Percentiles rank a stretch among this genome's conserved stretches.
phyloP scores from a whole-genome alignment of 64 coral and sea anemone genomes.

The Pachyseris speciosa region DNA sequence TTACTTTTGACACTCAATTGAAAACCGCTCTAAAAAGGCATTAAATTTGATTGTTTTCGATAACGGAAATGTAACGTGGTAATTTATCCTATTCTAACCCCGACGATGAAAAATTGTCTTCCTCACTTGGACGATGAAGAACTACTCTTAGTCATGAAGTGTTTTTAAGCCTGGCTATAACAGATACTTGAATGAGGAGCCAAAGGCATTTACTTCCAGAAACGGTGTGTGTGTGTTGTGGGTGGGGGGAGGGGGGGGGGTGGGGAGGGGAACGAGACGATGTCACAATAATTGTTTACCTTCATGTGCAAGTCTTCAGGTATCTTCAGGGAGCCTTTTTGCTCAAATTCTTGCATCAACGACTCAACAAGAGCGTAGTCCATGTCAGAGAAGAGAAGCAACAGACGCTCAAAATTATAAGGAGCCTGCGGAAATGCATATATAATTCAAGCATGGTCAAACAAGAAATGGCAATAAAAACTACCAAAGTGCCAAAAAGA shows the following conservation, averaged over 20 bases:
- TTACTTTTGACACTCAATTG: too few relatives aligned
- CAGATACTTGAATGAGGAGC: too few relatives aligned
- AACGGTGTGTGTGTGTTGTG: neutral
- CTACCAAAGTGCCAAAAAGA: neutral
- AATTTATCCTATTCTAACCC: too few relatives aligned
- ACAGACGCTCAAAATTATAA: conserved; percentile 89
- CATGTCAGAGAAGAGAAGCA: conserved; percentile 70
- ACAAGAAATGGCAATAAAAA: neutral
- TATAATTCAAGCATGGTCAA: neutral
- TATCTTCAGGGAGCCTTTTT: conserved; percentile 45
- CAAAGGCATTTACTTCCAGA: too few relatives aligned
- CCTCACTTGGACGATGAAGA: too few relatives aligned
- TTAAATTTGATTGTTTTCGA: too few relatives aligned
- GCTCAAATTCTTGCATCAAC: conserved; percentile 79
- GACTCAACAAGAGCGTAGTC: conserved; percentile 68
- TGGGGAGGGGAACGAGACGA: neutral
- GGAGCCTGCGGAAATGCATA: conserved; percentile 54
- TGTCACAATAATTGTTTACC: conserved; percentile 12
- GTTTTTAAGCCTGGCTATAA: too few relatives aligned
- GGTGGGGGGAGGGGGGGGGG: neutral
- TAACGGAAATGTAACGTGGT: too few relatives aligned
- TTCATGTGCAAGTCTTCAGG: conserved; percentile 37
- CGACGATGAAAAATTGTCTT: too few relatives aligned
- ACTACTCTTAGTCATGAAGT: too few relatives aligned
- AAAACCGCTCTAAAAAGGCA: too few relatives aligned